phyloP scores from a whole-genome alignment of 2,113 vertebrate species.

The Phalacrocorax carbo region DNA sequence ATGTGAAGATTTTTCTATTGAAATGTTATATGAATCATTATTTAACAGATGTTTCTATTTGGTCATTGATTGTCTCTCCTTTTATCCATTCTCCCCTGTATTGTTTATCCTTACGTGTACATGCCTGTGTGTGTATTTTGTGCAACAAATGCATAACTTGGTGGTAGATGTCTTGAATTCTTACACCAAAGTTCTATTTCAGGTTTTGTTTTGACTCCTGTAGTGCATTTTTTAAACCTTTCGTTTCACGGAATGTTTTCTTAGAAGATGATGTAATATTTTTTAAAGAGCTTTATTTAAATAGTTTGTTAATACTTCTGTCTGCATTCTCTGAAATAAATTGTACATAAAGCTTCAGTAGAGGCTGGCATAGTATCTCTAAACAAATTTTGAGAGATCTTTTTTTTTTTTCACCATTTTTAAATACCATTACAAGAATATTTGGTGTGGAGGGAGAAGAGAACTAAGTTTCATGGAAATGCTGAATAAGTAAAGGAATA shows the following conservation, averaged over 20 bases:
- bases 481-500: neutral
- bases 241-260: neutral
- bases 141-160: neutral
- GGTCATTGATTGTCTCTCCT: neutral
- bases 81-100: neutral
- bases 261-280: neutral
- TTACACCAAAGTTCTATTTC: neutral
- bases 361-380: neutral
- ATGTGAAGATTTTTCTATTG: neutral
- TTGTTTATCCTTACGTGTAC: conserved; percentile 43
- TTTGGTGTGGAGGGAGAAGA: neutral
- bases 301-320: neutral
- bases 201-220: neutral
- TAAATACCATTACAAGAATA: neutral
- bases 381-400: neutral
- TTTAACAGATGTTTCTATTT: neutral
- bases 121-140: conserved; percentile 49
- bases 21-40: neutral
- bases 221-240: neutral
- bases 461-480: neutral
- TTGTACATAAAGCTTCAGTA: neutral
- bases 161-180: neutral
- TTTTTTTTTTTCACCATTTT: neutral
- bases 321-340: neutral
- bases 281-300: neutral